phyloP scores from a whole-genome alignment of 2,113 vertebrate species.

The Boleophthalmus pectinirostris region DNA sequence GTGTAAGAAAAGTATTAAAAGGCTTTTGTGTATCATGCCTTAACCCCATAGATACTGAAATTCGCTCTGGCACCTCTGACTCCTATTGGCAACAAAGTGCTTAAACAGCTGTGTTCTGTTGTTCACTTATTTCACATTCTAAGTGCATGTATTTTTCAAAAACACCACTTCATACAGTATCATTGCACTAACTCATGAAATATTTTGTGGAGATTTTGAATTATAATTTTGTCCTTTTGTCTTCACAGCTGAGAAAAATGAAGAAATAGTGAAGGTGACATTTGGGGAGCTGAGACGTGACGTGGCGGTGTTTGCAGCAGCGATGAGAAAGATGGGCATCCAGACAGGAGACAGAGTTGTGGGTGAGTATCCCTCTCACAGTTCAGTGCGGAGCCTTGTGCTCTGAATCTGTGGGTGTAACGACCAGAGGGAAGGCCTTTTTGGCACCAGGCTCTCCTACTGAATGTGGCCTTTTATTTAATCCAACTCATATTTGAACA shows the following conservation, averaged over 20 bases:
- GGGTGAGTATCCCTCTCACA: slow-evolving; percentile 76
- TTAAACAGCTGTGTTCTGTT: not conserved
- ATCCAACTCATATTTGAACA: slow-evolving; percentile 42
- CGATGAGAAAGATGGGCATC: slow-evolving; percentile 94
- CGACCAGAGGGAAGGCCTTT: not conserved
- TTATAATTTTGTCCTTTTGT: not conserved
- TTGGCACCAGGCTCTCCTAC: slow-evolving; percentile 26
- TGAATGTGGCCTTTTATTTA: slow-evolving; percentile 49
- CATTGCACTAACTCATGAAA: no score
- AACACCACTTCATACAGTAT: no score
- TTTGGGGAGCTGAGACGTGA: slow-evolving; percentile 86
- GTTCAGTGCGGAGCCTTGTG: not conserved
- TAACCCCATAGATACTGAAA: not conserved
- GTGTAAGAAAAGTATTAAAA: not conserved
- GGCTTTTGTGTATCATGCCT: not conserved
- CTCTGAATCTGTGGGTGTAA: not conserved
- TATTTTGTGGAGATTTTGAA: not conserved
- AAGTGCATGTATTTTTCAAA: not conserved
- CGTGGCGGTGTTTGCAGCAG: slow-evolving; percentile 89
- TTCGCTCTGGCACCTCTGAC: not conserved
- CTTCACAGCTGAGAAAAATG: slow-evolving; percentile 86
- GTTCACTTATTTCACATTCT: not conserved
- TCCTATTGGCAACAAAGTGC: not conserved
- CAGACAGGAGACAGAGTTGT: slow-evolving; percentile 88
- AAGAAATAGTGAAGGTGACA: slow-evolving; percentile 91